Evolutionary conservation across 2,113 vertebrate genomes (phyloP).

Genomic region (Ia io): DNA sequence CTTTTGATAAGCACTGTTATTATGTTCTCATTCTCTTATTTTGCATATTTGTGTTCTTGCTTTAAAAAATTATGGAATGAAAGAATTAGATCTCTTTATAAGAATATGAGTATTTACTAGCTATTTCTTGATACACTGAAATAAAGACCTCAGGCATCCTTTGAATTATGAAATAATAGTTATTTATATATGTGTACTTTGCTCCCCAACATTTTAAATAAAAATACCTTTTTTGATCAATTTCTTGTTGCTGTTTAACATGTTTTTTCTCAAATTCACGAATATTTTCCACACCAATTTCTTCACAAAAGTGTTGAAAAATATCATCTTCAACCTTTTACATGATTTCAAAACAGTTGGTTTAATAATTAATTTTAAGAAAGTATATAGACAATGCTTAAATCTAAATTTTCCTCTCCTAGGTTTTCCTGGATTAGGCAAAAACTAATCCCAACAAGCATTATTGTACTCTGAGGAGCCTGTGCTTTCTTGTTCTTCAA

Average conservation of each 20-base stretch:
- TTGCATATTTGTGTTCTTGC: not conserved
- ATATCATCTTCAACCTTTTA: conserved; percentile 91
- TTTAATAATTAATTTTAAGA: conserved; percentile 28
- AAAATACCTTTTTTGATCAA: conserved; percentile 89
- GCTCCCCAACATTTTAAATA: conserved; percentile 8
- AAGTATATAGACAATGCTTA: not conserved
- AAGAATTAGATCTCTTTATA: not conserved
- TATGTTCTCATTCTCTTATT: not conserved
- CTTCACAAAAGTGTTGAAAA: conserved; percentile 92
- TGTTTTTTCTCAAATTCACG: conserved; percentile 91
- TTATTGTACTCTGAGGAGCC: not conserved
- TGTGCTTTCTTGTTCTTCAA: not conserved
- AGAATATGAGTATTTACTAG: not conserved
- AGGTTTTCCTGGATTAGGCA: not conserved
- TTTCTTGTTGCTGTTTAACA: conserved; percentile 88
- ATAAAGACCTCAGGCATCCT: not conserved
- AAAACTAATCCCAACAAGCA: not conserved
- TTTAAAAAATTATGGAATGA: not conserved
- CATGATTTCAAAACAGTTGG: conserved; percentile 48
- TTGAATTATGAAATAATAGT: not conserved
- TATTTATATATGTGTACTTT: not conserved
- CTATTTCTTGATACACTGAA: not conserved
- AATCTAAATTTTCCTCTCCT: not conserved
- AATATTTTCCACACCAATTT: conserved; percentile 92
- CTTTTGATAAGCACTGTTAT: not conserved